Conservation (phyloP, 2,113 vertebrate genomes). For the Cyprinus carpio region DNA sequence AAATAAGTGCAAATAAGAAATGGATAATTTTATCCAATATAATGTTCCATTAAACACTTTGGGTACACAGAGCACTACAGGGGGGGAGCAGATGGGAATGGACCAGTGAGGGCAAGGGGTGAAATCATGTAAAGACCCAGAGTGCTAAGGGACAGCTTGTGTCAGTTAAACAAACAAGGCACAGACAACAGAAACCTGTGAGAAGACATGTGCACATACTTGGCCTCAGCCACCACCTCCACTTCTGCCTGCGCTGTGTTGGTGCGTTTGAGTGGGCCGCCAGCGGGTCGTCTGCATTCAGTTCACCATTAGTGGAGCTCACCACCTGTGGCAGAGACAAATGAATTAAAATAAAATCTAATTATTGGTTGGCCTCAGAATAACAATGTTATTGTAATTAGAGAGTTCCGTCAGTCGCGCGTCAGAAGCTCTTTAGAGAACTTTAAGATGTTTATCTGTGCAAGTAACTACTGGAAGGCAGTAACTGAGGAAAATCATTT, state of each 20-base stretch:
- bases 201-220: constrained; percentile 80
- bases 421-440: neutral
- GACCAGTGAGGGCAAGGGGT: neutral
- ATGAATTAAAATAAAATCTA: neutral
- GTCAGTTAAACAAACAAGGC: constrained; percentile 1
- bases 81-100: neutral
- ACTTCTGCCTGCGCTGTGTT: constrained; percentile 91
- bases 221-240: constrained; percentile 97
- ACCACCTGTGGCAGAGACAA: constrained; percentile 85
- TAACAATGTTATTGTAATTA: neutral
- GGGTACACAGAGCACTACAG: neutral
- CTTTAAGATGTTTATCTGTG: neutral
- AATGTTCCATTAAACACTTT: neutral
- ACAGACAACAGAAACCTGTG: constrained; percentile 3
- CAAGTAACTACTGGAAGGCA: neutral
- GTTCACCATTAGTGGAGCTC: constrained; percentile 96
- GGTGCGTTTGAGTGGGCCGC: constrained; percentile 91
- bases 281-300: constrained; percentile 91
- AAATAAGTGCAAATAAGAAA: neutral
- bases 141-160: constrained; percentile 1
- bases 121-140: neutral
- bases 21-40: neutral
- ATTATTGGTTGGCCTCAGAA: neutral
- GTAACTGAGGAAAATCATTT: neutral
- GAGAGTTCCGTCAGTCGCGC: neutral